A percentile compares a stretch with the other conserved stretches of the same genome.
These are phyloP conservation scores for Matsumurasca onukii DNA, from an alignment of 1,140 invertebrate genomes.

Conservation along the genomic window DNA sequence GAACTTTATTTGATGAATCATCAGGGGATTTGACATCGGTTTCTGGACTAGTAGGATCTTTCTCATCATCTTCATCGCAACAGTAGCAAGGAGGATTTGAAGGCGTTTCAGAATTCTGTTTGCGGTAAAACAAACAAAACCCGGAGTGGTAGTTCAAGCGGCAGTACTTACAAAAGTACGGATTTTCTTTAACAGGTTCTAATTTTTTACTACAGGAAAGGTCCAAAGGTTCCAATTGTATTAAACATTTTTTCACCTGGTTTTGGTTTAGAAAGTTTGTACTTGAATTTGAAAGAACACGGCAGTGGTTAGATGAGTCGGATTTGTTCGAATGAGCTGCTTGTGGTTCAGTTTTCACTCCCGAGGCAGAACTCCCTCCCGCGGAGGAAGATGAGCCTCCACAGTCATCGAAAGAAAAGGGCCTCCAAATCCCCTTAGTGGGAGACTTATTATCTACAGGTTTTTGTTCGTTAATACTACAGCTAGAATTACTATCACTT, in stretches of 20 bases:
- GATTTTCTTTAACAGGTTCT: not conserved
- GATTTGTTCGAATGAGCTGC: no score
- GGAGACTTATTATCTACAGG: not conserved
- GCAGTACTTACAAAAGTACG: constrained; percentile 35
- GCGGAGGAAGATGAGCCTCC: constrained; percentile 2
- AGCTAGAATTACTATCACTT: constrained; percentile 39
- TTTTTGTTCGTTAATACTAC: not conserved
- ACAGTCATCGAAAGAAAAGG: constrained; percentile 6
- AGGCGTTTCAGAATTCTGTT: constrained; percentile 33
- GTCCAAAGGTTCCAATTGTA: constrained; percentile 12
- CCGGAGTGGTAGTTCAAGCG: constrained; percentile 27
- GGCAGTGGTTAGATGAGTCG: no score
- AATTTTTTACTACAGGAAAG: constrained; percentile 5
- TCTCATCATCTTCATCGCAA: constrained; percentile 53
- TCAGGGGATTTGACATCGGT: constrained; percentile 36
- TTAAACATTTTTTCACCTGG: not conserved
- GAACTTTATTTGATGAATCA: constrained; percentile 47
- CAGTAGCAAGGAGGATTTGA: constrained; percentile 52
- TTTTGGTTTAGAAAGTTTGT: constrained; percentile 8
- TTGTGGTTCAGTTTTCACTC: not conserved
- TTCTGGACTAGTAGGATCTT: constrained; percentile 43
- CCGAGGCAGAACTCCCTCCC: no score
- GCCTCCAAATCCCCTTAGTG: constrained; percentile 16
- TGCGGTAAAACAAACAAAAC: constrained; percentile 37
- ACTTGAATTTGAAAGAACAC: no score